Base-by-base conservation (phyloP, 2,113 vertebrate genomes). In the Castor canadensis region DNA sequence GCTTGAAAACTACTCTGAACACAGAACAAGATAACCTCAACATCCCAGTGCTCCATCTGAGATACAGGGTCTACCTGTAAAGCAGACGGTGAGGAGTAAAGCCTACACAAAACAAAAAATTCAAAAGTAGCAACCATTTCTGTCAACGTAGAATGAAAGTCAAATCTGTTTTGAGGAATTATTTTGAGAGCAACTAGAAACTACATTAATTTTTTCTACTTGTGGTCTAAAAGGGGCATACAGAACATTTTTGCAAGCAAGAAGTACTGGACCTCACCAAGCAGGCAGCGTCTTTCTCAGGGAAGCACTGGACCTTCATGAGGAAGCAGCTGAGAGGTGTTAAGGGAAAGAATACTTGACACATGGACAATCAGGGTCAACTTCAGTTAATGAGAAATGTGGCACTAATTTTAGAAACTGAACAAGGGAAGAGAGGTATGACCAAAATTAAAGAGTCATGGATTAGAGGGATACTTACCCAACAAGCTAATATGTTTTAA, bases 71-170 rank as follows among this genome's bases (percentile, higher is more conserved):
- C 91, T 64, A 95, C 91, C 91, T 35, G n/a, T 24, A 95, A 89
- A 64, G 28, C 84, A 94, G 69, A 93, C 66, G 85, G 43, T 40
- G 35, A 89, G n/a, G 67, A 94, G 58, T 52, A 89, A 83, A 76
- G 89, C 3, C 9, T 35, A 62, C 8, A 49, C 11, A 87, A 71
- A 93, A 87, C 58, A 73, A 82, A 97, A 75, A 75, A n/a, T 85
- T 95, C 40, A 91, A 95, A 96, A 89, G 67, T 66, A 93, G 47
- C 35, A 91, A 66, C 71, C 72, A 66, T 71, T 88, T 94, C 80
- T 80, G 60, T 97, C 80, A 82, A 71, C 7, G 17, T 2, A 88
- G 28, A 91, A 75, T 69, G 49, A 1, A 79, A 84, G 94, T 91
- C 49, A 95, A 88, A 97, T 87, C 66, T 91, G 35, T 28, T 89